phyloP scores from a whole-genome alignment of 2,797 vertebrate genomes.

The Gymnothorax javanicus region DNA sequence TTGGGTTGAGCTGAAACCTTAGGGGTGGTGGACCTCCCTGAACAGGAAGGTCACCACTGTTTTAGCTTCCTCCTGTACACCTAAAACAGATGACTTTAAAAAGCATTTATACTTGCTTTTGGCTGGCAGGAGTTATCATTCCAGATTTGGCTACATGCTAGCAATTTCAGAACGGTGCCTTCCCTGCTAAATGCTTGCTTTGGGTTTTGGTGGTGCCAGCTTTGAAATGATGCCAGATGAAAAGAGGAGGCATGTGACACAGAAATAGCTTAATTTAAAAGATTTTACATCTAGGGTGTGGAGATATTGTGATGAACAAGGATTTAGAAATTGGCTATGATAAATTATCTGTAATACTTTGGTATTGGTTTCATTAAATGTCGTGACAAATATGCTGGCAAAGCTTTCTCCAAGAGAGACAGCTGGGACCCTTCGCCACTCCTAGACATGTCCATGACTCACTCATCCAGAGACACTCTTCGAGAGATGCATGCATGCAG shows the following conservation, averaged over 20 bases:
- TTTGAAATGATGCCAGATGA: neutral
- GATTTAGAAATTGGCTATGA: neutral
- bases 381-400: neutral
- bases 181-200: neutral
- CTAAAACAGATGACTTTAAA: too few relatives aligned
- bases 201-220: neutral
- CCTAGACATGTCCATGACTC: neutral
- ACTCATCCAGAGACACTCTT: neutral
- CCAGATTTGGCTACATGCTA: neutral
- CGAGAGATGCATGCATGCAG: neutral
- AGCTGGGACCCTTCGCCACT: neutral
- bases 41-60: too few relatives aligned
- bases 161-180: neutral
- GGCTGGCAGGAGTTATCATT: too few relatives aligned
- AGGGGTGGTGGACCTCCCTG: too few relatives aligned
- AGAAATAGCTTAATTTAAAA: neutral
- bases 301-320: neutral
- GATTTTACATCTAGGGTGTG: neutral
- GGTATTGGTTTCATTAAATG: neutral
- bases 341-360: neutral
- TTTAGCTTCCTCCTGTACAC: too few relatives aligned
- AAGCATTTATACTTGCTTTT: too few relatives aligned
- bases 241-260: neutral
- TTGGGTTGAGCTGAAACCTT: too few relatives aligned
- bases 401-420: neutral